Percentiles rank a stretch among this genome's conserved stretches.
Evolutionary conservation across 2,113 vertebrate genomes (phyloP).

Genomic region (Sander vitreus): DNA sequence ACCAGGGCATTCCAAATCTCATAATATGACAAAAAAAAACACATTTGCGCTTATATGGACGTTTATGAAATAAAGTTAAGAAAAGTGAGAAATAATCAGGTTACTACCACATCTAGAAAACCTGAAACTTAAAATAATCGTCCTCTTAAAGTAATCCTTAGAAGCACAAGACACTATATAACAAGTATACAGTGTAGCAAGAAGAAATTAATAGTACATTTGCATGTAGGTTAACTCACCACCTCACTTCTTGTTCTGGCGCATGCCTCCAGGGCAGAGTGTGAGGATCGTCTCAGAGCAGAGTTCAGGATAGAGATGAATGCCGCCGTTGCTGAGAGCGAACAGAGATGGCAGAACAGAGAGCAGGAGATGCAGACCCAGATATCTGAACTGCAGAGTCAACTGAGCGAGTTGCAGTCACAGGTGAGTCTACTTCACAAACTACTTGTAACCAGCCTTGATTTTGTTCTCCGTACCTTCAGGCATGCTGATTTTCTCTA

Average conservation of each 20-base stretch:
- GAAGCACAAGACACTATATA: neutral
- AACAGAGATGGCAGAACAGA: conserved; percentile 84
- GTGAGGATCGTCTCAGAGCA: conserved; percentile 81
- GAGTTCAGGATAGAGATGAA: conserved; percentile 84
- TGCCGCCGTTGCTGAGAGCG: conserved; percentile 75
- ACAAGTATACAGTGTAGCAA: neutral
- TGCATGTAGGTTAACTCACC: conserved; percentile 31
- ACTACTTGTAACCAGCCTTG: neutral
- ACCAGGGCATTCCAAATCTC: neutral
- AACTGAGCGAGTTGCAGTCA: conserved; percentile 75
- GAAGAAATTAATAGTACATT: conserved; percentile 15
- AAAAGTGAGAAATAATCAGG: conserved; percentile 5
- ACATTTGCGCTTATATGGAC: neutral
- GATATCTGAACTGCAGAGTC: conserved; percentile 73
- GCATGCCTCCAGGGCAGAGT: conserved; percentile 77
- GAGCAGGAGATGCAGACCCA: conserved; percentile 84
- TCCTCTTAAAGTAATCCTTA: neutral
- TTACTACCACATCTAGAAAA: neutral
- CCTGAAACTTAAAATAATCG: neutral
- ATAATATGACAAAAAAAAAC: conserved; percentile 1
- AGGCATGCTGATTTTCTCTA: neutral
- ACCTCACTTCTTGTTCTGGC: conserved; percentile 33
- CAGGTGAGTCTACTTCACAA: conserved; percentile 67
- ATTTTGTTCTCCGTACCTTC: neutral
- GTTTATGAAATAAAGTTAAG: neutral